Percentiles rank a stretch among this genome's conserved stretches.
These are phyloP conservation scores for Apodemia duryi DNA, from an alignment of 2,888 invertebrate species.

Conservation along the genomic window DNA sequence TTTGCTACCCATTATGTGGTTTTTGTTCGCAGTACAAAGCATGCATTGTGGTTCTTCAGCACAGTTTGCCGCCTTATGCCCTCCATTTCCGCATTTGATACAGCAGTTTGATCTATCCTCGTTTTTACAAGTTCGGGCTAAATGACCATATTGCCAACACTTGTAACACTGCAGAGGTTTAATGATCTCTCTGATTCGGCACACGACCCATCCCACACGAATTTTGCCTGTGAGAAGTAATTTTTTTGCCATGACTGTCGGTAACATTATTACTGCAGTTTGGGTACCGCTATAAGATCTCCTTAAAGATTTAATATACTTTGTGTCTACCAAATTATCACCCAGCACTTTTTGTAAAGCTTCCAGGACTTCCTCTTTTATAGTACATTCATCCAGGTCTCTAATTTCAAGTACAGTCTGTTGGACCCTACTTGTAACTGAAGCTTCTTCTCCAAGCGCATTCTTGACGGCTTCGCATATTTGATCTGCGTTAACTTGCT, in stretches of 20 bases:
- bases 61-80: neutral
- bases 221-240: neutral
- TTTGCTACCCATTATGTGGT: neutral
- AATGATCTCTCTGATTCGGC: neutral
- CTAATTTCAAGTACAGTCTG: neutral
- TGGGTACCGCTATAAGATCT: neutral
- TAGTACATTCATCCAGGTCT: neutral
- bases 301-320: neutral
- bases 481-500: neutral
- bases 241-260: neutral
- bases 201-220: neutral
- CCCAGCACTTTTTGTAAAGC: neutral
- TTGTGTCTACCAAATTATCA: neutral
- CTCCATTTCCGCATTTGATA: neutral
- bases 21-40: neutral
- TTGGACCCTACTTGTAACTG: neutral
- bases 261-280: neutral
- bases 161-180: neutral
- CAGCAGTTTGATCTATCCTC: neutral
- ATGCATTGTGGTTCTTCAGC: neutral
- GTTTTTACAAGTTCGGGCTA: neutral
- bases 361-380: neutral
- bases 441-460: neutral
- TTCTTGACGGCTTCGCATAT: neutral
- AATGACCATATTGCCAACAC: neutral